A percentile compares a stretch with the other conserved stretches of the same genome.
Evolutionary conservation across 2,797 vertebrate species (phyloP).

Genomic region (Anomalospiza imberbis): DNA sequence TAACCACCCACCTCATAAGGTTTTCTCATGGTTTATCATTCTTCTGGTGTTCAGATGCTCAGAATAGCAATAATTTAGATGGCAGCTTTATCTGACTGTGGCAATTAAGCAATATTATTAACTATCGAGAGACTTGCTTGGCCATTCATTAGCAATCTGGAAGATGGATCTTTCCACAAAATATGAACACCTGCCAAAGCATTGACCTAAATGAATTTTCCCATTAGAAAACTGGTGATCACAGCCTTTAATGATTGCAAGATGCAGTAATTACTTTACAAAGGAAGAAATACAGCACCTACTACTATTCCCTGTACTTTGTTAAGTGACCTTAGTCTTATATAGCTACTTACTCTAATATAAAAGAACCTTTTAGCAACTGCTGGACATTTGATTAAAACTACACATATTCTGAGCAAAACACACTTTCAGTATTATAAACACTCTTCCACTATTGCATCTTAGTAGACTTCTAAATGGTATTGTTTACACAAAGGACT

Average conservation of each 20-base stretch:
- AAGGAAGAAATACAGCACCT: neutral
- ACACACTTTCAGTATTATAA: neutral
- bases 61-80: constrained; percentile 63
- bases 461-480: neutral
- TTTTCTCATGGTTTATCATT: constrained; percentile 43
- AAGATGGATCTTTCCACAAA: constrained; percentile 59
- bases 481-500: neutral
- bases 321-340: constrained; percentile 17
- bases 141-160: constrained; percentile 54
- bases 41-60: constrained; percentile 41
- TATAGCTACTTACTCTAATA: neutral
- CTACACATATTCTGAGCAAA: neutral
- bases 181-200: constrained; percentile 43
- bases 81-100: constrained; percentile 43
- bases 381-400: neutral
- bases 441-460: neutral
- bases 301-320: neutral
- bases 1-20: neutral
- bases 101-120: constrained; percentile 70
- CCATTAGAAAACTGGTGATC: constrained; percentile 19
- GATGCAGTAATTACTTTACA: constrained; percentile 5
- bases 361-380: neutral
- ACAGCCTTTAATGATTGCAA: constrained; percentile 17
- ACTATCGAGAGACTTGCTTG: constrained; percentile 42
- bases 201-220: constrained; percentile 52